A percentile compares a stretch with the other conserved stretches of the same genome.
Evolutionary conservation across 1,140 invertebrate genomes (phyloP).

Genomic region (Drosophila tristis): DNA sequence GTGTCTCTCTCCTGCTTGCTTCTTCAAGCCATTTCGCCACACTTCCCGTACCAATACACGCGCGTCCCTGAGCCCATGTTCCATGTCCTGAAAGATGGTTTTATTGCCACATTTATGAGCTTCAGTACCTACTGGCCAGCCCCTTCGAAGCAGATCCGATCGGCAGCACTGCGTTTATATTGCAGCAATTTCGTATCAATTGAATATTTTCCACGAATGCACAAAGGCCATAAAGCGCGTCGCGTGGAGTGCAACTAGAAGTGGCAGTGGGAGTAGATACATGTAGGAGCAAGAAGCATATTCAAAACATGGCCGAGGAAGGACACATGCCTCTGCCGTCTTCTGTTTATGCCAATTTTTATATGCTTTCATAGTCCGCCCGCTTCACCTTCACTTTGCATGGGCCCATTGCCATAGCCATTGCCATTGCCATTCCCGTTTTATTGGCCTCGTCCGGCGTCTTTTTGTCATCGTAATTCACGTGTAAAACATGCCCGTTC

Average conservation of each 20-base stretch:
- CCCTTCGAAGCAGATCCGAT: conserved; percentile 43
- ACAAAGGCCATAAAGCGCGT: conserved; percentile 68
- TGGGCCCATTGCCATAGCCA: conserved; percentile 14
- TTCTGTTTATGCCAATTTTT: conserved; percentile 70
- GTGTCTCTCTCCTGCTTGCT: neutral
- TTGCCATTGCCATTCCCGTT: conserved; percentile 22
- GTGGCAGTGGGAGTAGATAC: conserved; percentile 9
- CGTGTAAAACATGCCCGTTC: conserved; percentile 68
- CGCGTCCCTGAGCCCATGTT: conserved; percentile 62
- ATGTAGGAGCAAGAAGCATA: conserved; percentile 10
- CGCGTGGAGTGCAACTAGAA: conserved; percentile 52
- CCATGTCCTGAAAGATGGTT: conserved; percentile 45
- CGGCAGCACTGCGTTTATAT: conserved; percentile 79
- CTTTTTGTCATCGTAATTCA: conserved; percentile 73
- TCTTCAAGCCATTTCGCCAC: conserved; percentile 47
- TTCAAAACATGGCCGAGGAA: conserved; percentile 9
- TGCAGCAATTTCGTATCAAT: conserved; percentile 81
- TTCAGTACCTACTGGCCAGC: conserved; percentile 22
- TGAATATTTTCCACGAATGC: conserved; percentile 73
- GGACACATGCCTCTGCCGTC: conserved; percentile 32
- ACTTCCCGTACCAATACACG: conserved; percentile 37
- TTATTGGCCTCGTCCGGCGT: conserved; percentile 59
- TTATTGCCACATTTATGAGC: conserved; percentile 63
- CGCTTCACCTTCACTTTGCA: conserved; percentile 62
- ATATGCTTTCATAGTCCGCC: conserved; percentile 18